These are phyloP conservation scores for Intellagama lesueurii DNA, from an alignment of 2,797 vertebrate genomes.

Conservation along the genomic window DNA sequence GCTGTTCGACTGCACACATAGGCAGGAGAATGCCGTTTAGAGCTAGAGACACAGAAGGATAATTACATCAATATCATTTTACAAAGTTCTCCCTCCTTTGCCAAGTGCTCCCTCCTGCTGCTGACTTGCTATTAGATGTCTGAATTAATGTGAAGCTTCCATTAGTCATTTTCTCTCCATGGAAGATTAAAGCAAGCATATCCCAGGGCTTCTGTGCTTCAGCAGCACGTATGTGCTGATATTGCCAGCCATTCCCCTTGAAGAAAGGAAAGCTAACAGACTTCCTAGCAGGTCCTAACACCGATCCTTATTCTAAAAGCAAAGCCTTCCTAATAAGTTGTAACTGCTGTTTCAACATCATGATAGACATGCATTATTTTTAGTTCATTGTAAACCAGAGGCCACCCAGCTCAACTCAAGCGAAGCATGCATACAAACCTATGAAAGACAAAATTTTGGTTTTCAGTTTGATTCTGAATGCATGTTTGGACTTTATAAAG, in stretches of 20 bases:
- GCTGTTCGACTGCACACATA: constrained; percentile 50
- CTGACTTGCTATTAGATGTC: not conserved
- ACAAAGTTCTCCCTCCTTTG: constrained; percentile 37
- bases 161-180: not conserved
- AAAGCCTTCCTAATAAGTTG: not conserved
- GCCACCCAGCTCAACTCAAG: rapidly evolving
- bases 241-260: constrained; percentile 3
- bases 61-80: constrained; percentile 52
- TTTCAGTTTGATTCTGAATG: not conserved
- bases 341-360: not conserved
- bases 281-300: not conserved
- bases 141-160: not conserved
- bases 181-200: constrained; percentile 12
- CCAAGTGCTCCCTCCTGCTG: constrained; percentile 35
- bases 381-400: rapidly evolving
- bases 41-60: constrained; percentile 37
- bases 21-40: constrained; percentile 41
- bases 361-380: not conserved
- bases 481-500: not conserved
- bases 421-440: rapidly evolving
- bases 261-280: not conserved
- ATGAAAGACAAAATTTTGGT: not conserved
- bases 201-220: not conserved
- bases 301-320: not conserved
- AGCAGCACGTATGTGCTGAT: not conserved